A percentile compares a stretch with the other conserved stretches of the same genome.
phyloP scores from a whole-genome alignment of 2,113 vertebrate species.

The Amphilophus citrinellus region DNA sequence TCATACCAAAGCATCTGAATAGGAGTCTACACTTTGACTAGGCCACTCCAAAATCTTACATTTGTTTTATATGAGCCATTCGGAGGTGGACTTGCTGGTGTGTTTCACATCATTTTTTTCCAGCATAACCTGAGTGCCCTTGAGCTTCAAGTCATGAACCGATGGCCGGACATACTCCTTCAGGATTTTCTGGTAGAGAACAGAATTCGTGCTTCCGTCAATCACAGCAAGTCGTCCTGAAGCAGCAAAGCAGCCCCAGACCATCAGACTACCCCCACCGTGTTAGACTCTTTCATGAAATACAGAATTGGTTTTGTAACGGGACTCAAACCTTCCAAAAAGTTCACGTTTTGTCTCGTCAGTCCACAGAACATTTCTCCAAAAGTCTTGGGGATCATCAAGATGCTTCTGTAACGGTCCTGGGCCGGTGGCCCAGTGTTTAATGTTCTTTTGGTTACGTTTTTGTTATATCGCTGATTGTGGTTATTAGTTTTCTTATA shows the following conservation, averaged over 20 bases:
- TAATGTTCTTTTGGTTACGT: too few relatives aligned
- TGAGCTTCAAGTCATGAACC: background rate
- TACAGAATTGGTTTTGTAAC: background rate
- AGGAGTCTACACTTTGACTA: background rate
- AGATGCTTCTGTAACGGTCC: background rate
- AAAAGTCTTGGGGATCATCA: background rate
- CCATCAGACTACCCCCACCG: background rate
- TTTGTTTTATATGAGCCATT: background rate
- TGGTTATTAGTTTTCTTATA: too few relatives aligned
- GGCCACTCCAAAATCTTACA: background rate
- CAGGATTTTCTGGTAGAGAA: background rate
- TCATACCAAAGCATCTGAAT: too few relatives aligned
- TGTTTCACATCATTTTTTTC: background rate
- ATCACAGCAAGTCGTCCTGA: background rate
- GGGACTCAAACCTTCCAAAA: background rate
- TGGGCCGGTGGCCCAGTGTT: too few relatives aligned
- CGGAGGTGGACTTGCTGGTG: background rate
- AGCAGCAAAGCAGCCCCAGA: slow-evolving; percentile 1
- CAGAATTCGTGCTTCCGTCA: slow-evolving; percentile 1
- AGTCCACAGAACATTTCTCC: background rate
- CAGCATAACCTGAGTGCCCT: background rate
- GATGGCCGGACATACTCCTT: background rate
- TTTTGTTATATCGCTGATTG: too few relatives aligned
- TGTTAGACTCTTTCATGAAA: background rate
- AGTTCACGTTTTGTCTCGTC: too few relatives aligned